A percentile compares a stretch with the other conserved stretches of the same genome.
Evolutionary conservation across 2,888 invertebrate species (phyloP).

Genomic region (Zhuqinia jingwanae): DNA sequence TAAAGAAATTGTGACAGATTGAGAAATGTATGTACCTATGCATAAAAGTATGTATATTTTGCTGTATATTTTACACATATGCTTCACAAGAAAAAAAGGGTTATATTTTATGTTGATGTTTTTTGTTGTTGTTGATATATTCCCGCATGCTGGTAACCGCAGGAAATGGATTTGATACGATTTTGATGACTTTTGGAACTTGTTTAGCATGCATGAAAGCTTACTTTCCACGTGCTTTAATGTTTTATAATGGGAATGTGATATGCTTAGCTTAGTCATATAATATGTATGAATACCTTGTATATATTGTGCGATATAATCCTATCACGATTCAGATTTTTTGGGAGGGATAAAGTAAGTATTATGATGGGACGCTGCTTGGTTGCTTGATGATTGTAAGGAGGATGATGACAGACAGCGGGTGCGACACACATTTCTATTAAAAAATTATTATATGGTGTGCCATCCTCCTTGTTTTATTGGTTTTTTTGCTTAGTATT

Average conservation of each 20-base stretch:
- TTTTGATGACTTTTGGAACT: constrained; percentile 36
- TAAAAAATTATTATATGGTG: neutral
- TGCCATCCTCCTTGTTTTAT: neutral
- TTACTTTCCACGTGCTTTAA: constrained; percentile 23
- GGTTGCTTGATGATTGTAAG: neutral
- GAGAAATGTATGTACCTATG: neutral
- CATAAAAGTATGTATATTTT: too few relatives aligned
- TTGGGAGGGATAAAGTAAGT: neutral
- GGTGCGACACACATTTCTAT: constrained; percentile 5
- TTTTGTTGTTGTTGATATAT: too few relatives aligned
- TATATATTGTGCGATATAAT: too few relatives aligned
- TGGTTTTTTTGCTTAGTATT: neutral
- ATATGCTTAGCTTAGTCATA: neutral
- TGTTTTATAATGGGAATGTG: neutral
- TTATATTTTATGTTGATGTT: neutral
- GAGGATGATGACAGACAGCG: constrained; percentile 31
- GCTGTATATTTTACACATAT: too few relatives aligned
- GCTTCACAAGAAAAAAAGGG: constrained; percentile 1
- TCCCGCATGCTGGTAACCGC: constrained; percentile 15
- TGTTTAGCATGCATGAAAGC: constrained; percentile 28
- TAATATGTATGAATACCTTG: too few relatives aligned
- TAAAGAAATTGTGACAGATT: too few relatives aligned
- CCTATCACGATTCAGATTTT: neutral
- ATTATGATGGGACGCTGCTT: neutral
- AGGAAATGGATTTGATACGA: constrained; percentile 60